A percentile compares a stretch with the other conserved stretches of the same genome.
phyloP scores from a whole-genome alignment of 92 coral and sea anemone species.

The Hydrozoanthus gracilis region DNA sequence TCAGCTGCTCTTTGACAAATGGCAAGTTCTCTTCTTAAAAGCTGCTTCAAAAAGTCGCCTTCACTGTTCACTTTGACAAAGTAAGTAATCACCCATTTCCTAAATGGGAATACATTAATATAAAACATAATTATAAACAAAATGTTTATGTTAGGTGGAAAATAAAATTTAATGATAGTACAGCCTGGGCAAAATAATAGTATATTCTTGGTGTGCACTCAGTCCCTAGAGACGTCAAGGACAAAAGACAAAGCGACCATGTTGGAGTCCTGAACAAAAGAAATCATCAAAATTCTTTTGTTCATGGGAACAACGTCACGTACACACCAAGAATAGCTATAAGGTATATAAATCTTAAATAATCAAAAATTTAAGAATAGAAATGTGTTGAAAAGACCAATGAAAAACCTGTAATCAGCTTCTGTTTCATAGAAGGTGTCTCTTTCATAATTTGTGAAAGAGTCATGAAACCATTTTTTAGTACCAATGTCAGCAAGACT shows the following conservation, averaged over 20 bases:
- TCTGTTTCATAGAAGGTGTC: too few species aligned
- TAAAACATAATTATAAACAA: neutral
- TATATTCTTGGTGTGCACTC: too few species aligned
- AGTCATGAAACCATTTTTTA: too few species aligned
- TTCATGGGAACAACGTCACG: neutral
- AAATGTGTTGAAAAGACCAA: too few species aligned
- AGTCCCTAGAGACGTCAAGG: too few species aligned
- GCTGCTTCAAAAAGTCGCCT: constrained; percentile 51
- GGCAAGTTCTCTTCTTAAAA: constrained; percentile 72
- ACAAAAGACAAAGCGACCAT: too few species aligned
- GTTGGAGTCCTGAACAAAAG: neutral
- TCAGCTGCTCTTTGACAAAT: constrained; percentile 78
- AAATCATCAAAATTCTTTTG: neutral
- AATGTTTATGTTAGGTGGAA: neutral
- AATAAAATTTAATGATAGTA: neutral
- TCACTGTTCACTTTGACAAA: constrained; percentile 63
- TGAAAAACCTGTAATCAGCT: too few species aligned
- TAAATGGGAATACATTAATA: neutral
- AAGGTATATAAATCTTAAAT: too few species aligned
- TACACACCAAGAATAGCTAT: neutral
- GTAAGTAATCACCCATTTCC: constrained; percentile 85
- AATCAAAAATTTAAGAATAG: too few species aligned
- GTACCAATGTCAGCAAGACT: too few species aligned
- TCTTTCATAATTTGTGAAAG: too few species aligned
- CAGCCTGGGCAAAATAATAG: too few species aligned